A percentile compares a stretch with the other conserved stretches of the same genome.
phyloP scores from a whole-genome alignment of 2,797 vertebrate species.

The Momotus momota region DNA sequence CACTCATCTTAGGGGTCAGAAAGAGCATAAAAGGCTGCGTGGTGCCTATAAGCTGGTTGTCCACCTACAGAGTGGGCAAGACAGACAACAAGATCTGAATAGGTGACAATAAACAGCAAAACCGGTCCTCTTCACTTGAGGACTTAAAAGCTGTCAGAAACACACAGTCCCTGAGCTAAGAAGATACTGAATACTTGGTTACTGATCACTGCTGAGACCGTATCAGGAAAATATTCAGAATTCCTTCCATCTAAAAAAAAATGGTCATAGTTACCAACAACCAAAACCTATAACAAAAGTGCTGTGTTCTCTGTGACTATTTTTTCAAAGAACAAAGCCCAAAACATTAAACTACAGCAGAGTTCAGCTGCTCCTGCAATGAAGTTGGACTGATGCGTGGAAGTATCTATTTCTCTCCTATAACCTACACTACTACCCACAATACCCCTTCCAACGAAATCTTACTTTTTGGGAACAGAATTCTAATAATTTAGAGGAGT shows the following conservation, averaged over 20 bases:
- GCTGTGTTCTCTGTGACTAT: neutral
- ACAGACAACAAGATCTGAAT: neutral
- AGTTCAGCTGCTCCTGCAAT: neutral
- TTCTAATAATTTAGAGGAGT: neutral
- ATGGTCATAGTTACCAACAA: neutral
- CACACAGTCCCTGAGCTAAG: neutral
- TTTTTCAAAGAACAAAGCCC: neutral
- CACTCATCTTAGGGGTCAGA: constrained; percentile 85
- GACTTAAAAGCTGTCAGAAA: neutral
- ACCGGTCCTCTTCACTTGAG: neutral
- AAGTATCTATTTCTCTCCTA: neutral
- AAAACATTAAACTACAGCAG: neutral
- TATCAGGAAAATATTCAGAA: neutral
- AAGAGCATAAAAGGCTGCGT: constrained; percentile 93
- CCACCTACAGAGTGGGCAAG: constrained; percentile 81
- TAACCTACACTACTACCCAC: neutral
- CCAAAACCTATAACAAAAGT: neutral
- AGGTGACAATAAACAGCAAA: neutral
- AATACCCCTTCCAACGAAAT: neutral
- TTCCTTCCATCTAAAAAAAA: neutral
- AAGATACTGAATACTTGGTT: neutral
- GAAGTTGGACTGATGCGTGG: neutral
- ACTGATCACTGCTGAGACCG: neutral
- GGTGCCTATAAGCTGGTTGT: constrained; percentile 95
- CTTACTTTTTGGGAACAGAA: neutral